Conservation (phyloP, 2,797 vertebrate species). For the Sebastes aleutianus region DNA sequence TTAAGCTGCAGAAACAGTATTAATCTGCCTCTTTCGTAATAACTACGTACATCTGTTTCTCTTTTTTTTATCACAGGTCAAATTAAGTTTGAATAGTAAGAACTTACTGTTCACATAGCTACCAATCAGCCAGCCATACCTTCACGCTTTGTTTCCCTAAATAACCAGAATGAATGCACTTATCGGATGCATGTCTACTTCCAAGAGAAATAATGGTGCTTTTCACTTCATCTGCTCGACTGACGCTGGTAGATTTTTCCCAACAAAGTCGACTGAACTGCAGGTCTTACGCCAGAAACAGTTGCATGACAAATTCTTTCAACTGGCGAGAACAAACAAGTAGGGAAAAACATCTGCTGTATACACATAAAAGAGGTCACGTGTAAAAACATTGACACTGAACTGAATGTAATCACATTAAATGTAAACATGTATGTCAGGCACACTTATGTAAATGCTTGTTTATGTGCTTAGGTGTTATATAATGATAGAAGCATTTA, state of each 20-base stretch:
- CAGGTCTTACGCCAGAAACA: background rate
- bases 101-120: background rate
- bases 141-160: background rate
- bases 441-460: conserved; percentile 35
- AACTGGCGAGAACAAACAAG: background rate
- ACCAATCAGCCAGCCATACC: background rate
- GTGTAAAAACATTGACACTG: background rate
- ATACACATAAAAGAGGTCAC: background rate
- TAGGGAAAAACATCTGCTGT: background rate
- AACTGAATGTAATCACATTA: background rate
- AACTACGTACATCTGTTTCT: background rate
- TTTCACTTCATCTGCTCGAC: background rate
- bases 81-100: background rate
- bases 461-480: conserved; percentile 8
- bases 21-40: background rate
- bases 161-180: background rate
- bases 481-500: background rate
- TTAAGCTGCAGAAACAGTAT: background rate
- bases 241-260: background rate
- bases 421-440: background rate
- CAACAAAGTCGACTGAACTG: background rate
- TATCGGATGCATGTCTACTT: background rate
- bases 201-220: background rate
- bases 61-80: background rate
- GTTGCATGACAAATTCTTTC: background rate